These are phyloP conservation scores for Loripinus fragilis DNA, from an alignment of 2,888 invertebrate species.

Conservation along the genomic window DNA sequence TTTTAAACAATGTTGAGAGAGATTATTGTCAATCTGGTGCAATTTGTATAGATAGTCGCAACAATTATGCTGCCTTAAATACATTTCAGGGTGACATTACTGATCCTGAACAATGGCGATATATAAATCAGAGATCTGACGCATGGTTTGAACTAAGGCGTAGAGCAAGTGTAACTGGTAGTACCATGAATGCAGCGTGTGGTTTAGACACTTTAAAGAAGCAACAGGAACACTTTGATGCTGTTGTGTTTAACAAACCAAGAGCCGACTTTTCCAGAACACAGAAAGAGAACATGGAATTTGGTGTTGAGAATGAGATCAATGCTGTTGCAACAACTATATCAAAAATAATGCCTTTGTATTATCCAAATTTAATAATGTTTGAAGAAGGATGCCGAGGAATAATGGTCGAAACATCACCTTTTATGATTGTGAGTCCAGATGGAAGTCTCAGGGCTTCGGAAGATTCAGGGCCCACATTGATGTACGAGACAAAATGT, in stretches of 20 bases:
- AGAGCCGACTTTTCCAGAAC: background rate
- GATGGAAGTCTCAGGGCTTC: constrained; percentile 9
- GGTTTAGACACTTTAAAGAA: constrained; percentile 18
- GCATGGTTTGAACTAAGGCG: constrained; percentile 5
- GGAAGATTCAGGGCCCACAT: background rate
- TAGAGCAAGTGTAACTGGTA: constrained; percentile 14
- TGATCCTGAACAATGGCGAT: background rate
- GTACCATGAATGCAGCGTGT: constrained; percentile 7
- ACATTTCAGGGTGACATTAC: background rate
- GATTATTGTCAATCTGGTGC: background rate
- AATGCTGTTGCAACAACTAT: constrained; percentile 26
- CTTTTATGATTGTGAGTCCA: constrained; percentile 28
- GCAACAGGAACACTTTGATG: constrained; percentile 17
- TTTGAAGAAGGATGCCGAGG: constrained; percentile 28
- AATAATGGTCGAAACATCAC: background rate
- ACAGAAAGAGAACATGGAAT: constrained; percentile 12
- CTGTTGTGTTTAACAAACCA: background rate
- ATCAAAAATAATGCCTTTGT: constrained; percentile 13
- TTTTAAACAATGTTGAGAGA: background rate
- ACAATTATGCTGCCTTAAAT: background rate
- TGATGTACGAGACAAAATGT: constrained; percentile 25
- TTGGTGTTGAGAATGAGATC: constrained; percentile 23
- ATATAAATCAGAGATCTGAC: constrained; percentile 13
- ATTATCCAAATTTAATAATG: constrained; percentile 13
- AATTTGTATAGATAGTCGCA: background rate